phyloP scores from a whole-genome alignment of 23 tunicate species.

The Ciona savignyi region DNA sequence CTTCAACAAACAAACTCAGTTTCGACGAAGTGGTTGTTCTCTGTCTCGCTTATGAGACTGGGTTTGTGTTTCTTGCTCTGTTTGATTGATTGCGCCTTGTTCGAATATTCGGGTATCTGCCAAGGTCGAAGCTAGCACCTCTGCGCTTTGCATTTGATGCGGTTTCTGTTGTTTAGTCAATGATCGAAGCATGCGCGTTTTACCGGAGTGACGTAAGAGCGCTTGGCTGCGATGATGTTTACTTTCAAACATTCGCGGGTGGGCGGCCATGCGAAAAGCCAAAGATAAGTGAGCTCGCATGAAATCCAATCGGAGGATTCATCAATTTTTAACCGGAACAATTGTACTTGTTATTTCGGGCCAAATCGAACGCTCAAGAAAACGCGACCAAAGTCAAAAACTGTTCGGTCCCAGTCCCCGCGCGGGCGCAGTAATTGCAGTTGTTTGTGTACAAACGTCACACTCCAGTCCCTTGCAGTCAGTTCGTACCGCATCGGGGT shows the following conservation, averaged over 20 bases:
- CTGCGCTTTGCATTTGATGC: background rate
- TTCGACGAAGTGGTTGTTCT: too few species aligned
- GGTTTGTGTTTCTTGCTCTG: too few species aligned
- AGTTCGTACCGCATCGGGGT: background rate
- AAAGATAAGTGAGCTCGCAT: background rate
- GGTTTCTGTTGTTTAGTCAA: background rate
- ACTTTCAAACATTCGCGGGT: constrained; percentile 23
- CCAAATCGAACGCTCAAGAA: background rate
- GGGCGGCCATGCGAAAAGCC: constrained; percentile 2
- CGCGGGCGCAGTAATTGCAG: background rate
- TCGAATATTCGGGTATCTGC: background rate
- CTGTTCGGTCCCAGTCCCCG: background rate
- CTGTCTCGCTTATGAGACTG: too few species aligned
- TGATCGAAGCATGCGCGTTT: background rate
- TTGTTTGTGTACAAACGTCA: constrained; percentile 1
- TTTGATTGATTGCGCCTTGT: background rate
- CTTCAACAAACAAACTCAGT: background rate
- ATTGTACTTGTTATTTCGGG: background rate
- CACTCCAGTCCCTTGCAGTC: background rate
- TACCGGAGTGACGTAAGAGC: constrained; percentile 4
- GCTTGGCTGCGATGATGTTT: background rate
- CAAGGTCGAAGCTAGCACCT: background rate
- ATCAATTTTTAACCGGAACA: background rate
- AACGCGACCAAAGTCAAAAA: background rate
- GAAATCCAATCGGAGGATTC: background rate